phyloP scores from a whole-genome alignment of 2,113 vertebrate genomes.

The Siniperca knerii region DNA sequence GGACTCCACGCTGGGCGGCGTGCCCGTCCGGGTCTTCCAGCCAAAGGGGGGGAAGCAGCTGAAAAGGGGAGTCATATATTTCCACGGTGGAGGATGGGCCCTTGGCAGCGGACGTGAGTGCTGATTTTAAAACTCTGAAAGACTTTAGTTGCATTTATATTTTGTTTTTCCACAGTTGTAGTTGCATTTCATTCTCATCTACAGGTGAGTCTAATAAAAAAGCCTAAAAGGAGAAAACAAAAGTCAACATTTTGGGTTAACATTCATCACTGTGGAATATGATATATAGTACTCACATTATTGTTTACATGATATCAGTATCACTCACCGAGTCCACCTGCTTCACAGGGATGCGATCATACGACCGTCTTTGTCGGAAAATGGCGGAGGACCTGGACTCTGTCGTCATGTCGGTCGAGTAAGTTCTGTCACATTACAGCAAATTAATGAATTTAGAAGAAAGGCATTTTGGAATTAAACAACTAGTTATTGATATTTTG shows the following conservation, averaged over 20 bases:
- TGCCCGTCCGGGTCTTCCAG: constrained; percentile 91
- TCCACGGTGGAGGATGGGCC: constrained; percentile 97
- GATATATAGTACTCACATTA: neutral
- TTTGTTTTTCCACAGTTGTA: neutral
- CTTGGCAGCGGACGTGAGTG: constrained; percentile 91
- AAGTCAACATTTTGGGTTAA: neutral
- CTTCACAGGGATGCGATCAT: constrained; percentile 88
- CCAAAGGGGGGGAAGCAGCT: constrained; percentile 74
- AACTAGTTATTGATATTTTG: neutral
- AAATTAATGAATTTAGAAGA: neutral
- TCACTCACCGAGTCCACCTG: neutral
- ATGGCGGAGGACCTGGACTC: constrained; percentile 93
- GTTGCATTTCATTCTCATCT: neutral
- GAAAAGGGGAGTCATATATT: constrained; percentile 89
- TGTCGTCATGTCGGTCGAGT: constrained; percentile 95
- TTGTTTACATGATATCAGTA: neutral
- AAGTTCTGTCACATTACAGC: constrained; percentile 75
- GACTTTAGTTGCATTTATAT: neutral
- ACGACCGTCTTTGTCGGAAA: constrained; percentile 89
- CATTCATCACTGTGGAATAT: neutral
- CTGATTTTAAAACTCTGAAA: neutral
- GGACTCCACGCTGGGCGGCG: constrained; percentile 88
- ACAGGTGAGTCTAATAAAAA: neutral
- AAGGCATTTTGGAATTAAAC: neutral
- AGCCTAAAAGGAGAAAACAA: neutral